phyloP scores from a whole-genome alignment of 2,797 vertebrate genomes.

The Platalea minor region DNA sequence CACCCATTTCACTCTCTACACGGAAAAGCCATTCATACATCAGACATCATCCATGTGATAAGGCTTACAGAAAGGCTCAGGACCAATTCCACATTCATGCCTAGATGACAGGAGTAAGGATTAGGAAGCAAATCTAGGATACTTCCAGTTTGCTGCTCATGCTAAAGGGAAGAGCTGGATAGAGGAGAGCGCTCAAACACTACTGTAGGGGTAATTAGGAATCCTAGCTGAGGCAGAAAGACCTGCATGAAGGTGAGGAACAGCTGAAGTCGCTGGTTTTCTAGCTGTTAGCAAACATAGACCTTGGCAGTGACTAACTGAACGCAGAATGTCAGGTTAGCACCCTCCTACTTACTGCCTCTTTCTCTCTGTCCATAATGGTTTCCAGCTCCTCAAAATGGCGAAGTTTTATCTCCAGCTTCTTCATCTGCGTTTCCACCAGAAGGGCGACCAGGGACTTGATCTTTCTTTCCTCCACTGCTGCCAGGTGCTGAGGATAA shows the following conservation, averaged over 20 bases:
- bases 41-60: rapidly evolving
- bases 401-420: constrained; percentile 95
- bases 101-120: not conserved
- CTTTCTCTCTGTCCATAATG: constrained; percentile 98
- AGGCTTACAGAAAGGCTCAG: not conserved
- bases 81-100: rapidly evolving
- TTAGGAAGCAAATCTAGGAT: not conserved
- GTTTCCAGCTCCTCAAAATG: constrained; percentile 98
- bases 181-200: not conserved
- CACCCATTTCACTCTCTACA: not conserved
- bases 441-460: constrained; percentile 96
- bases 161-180: not conserved
- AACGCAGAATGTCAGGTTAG: not conserved
- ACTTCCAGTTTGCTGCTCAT: not conserved
- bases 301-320: rapidly evolving
- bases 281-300: not conserved
- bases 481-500: constrained; percentile 86
- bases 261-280: not conserved
- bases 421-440: constrained; percentile 99
- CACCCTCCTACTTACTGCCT: constrained; percentile 85
- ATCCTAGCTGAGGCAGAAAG: not conserved
- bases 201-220: rapidly evolving
- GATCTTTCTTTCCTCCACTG: constrained; percentile 95
- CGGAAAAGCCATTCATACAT: not conserved
- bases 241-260: not conserved